These are phyloP conservation scores for Pomacea canaliculata DNA, from an alignment of 2,888 invertebrate genomes.

Conservation along the genomic window DNA sequence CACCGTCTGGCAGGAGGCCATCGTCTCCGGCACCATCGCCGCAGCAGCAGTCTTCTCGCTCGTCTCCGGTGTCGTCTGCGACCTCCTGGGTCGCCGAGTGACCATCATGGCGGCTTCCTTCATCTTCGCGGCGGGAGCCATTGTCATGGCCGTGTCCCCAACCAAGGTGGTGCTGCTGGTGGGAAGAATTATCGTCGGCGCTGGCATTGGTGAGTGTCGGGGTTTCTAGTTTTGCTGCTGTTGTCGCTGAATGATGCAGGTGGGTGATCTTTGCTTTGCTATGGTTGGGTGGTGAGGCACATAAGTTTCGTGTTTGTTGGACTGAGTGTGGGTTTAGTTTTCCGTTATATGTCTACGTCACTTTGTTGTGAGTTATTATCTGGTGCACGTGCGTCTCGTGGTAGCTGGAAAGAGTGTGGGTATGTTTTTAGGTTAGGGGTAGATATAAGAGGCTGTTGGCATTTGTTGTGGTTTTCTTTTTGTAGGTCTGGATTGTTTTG, in stretches of 20 bases:
- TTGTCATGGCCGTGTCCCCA: conserved; percentile 68
- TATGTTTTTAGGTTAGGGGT: no score
- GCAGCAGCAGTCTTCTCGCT: conserved; percentile 70
- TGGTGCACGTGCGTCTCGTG: no score
- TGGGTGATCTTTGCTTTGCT: no score
- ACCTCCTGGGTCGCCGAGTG: conserved; percentile 71
- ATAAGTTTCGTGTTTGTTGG: background rate
- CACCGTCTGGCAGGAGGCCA: conserved; percentile 71
- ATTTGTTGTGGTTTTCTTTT: no score
- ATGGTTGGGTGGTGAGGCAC: no score
- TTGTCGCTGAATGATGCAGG: no score
- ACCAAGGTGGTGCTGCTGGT: conserved; percentile 64
- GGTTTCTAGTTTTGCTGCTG: background rate
- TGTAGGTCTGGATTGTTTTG: no score
- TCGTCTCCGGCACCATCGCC: conserved; percentile 71
- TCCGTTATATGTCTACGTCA: background rate
- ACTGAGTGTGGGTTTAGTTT: background rate
- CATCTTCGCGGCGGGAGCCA: conserved; percentile 71
- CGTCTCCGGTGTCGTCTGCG: conserved; percentile 70
- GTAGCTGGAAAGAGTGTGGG: no score
- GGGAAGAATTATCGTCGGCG: conserved; percentile 70
- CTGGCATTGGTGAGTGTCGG: conserved; percentile 68
- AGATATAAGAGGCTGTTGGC: no score
- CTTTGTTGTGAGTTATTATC: background rate
- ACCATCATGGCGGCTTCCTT: conserved; percentile 71